A percentile compares a stretch with the other conserved stretches of the same genome.
These are phyloP conservation scores for Drosophila kanekoi DNA, from an alignment of 2,888 invertebrate genomes.

Conservation along the genomic window DNA sequence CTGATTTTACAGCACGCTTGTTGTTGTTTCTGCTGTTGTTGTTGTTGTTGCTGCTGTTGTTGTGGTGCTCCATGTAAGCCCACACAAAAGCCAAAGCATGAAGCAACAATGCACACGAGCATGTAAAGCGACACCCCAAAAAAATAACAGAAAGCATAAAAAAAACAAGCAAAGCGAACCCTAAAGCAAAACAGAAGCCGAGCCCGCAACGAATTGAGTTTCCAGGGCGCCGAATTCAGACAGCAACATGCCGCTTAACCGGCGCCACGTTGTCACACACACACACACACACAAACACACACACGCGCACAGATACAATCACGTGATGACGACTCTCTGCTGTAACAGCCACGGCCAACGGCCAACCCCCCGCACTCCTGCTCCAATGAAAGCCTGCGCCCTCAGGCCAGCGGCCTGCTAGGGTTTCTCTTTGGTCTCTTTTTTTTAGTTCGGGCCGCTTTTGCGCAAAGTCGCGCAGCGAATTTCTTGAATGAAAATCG, in stretches of 20 bases:
- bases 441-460: conserved; percentile 27
- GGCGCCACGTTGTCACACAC: conserved; percentile 74
- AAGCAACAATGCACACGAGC: conserved; percentile 76
- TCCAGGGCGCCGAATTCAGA: conserved; percentile 40
- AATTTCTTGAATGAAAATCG: conserved; percentile 73
- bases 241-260: conserved; percentile 72
- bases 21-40: conserved; percentile 16
- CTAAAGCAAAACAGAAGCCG: conserved; percentile 22
- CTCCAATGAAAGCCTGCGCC: background rate
- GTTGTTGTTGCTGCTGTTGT: conserved; percentile 26
- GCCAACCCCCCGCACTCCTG: background rate
- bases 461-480: conserved; percentile 54
- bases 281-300: conserved; percentile 35
- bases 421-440: conserved; percentile 65
- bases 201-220: conserved; percentile 24
- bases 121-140: conserved; percentile 65
- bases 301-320: conserved; percentile 46
- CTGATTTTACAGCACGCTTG: conserved; percentile 65
- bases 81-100: conserved; percentile 61
- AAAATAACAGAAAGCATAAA: conserved; percentile 1
- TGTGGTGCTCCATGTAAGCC: conserved; percentile 57
- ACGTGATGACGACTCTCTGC: conserved; percentile 59
- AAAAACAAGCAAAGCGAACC: conserved; percentile 16
- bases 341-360: conserved; percentile 3
- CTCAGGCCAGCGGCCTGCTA: conserved; percentile 39